phyloP scores from a whole-genome alignment of 2,888 invertebrate species.

The Spilarctia lutea region DNA sequence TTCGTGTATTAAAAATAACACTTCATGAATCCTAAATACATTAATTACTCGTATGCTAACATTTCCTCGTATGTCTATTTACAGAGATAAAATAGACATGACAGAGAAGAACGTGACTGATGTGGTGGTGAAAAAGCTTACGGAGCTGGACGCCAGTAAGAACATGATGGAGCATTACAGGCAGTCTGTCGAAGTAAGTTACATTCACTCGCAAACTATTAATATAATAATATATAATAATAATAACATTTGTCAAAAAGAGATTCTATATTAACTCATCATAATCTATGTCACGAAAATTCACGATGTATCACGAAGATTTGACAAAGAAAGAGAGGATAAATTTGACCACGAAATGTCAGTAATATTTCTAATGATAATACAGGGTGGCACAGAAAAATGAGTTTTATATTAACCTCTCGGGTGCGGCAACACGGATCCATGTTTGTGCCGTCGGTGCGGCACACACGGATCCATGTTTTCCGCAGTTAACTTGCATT shows the following conservation, averaged over 20 bases:
- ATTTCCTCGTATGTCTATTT: conserved; percentile 12
- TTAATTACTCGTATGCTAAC: conserved; percentile 4
- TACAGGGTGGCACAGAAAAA: no score
- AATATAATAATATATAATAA: neutral
- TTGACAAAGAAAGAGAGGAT: no score
- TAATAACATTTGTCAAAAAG: neutral
- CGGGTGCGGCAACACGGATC: no score
- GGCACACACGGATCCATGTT: no score
- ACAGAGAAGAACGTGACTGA: conserved; percentile 81
- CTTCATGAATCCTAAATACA: neutral
- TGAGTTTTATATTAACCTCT: no score
- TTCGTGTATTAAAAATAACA: conserved; percentile 42
- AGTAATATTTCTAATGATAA: no score
- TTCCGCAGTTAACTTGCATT: no score
- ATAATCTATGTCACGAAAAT: no score
- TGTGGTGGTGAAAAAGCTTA: conserved; percentile 79
- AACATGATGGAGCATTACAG: conserved; percentile 80
- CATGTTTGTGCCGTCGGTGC: no score
- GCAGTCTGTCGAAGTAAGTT: conserved; percentile 79
- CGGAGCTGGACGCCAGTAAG: conserved; percentile 79
- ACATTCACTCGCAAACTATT: neutral
- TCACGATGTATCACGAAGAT: no score
- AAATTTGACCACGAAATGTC: no score
- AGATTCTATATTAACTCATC: neutral
- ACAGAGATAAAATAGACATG: conserved; percentile 79